Evolutionary conservation across 1,140 invertebrate species (phyloP).

Genomic region (Brevipalpus yothersi): DNA sequence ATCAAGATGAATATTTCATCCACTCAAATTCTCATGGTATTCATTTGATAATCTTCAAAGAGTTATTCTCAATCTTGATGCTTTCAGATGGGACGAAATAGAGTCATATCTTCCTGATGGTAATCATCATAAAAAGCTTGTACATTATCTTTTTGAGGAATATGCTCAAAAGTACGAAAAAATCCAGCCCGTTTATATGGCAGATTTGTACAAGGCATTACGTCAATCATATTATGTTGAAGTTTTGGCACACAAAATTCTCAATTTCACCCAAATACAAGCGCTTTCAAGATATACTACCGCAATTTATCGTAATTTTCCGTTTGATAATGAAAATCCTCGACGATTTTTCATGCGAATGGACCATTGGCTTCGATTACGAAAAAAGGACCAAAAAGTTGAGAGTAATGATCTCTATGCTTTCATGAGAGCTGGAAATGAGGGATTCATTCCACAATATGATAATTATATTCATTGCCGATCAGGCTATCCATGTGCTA

Average conservation of each 20-base stretch:
- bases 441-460: conserved; percentile 10
- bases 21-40: too few relatives aligned
- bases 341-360: conserved; percentile 9
- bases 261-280: conserved; percentile 1
- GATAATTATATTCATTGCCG: neutral
- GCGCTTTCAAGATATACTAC: neutral
- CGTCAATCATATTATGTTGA: conserved; percentile 1
- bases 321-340: conserved; percentile 9
- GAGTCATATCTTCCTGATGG: too few relatives aligned
- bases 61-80: too few relatives aligned
- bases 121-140: too few relatives aligned
- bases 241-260: neutral
- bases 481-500: conserved; percentile 66
- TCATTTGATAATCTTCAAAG: too few relatives aligned
- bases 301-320: conserved; percentile 5
- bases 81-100: too few relatives aligned
- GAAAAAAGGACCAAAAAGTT: neutral
- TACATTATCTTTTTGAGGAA: too few relatives aligned
- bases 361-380: conserved; percentile 2
- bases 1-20: too few relatives aligned
- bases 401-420: neutral
- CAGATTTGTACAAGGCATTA: conserved; percentile 8
- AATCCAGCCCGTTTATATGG: neutral
- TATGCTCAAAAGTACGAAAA: neutral
- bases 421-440: conserved; percentile 2